phyloP scores from a whole-genome alignment of 2,888 invertebrate species.

The Eretmocerus hayati region DNA sequence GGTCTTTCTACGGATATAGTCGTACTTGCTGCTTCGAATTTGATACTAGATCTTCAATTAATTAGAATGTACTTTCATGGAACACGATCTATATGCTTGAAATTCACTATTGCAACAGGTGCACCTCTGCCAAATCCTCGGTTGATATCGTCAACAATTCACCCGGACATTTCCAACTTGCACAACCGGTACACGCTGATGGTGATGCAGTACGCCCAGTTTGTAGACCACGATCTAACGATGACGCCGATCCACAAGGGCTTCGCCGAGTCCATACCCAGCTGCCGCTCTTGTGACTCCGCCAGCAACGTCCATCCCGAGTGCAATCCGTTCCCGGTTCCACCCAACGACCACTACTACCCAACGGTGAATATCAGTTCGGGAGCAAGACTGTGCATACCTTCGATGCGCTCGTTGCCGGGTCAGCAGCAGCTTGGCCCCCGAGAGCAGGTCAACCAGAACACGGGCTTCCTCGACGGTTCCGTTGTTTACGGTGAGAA shows the following conservation, averaged over 20 bases:
- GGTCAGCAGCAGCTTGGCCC: constrained; percentile 84
- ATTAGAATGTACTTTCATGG: too few species aligned
- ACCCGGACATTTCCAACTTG: constrained; percentile 84
- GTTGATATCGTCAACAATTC: constrained; percentile 78
- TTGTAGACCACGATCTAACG: constrained; percentile 90
- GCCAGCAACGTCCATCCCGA: constrained; percentile 83
- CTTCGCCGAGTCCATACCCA: constrained; percentile 83
- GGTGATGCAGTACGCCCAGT: constrained; percentile 93
- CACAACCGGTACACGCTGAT: constrained; percentile 83
- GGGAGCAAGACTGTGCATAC: constrained; percentile 81
- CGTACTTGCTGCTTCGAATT: too few species aligned
- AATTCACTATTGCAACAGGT: constrained; percentile 54
- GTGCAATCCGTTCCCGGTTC: constrained; percentile 88
- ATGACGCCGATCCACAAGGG: constrained; percentile 90
- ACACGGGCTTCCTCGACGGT: constrained; percentile 81
- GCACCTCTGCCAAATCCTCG: constrained; percentile 76
- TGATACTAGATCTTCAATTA: too few species aligned
- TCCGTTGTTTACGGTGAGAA: constrained; percentile 89
- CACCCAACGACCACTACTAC: constrained; percentile 82
- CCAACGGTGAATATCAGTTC: constrained; percentile 78
- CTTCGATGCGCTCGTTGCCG: constrained; percentile 88
- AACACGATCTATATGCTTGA: too few species aligned
- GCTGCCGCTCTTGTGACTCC: constrained; percentile 84
- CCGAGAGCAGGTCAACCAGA: constrained; percentile 89
- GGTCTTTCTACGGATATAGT: too few species aligned